Percentiles rank a stretch among this genome's conserved stretches.
phyloP scores from a whole-genome alignment of 2,113 vertebrate species.

The Semnornis frantzii region DNA sequence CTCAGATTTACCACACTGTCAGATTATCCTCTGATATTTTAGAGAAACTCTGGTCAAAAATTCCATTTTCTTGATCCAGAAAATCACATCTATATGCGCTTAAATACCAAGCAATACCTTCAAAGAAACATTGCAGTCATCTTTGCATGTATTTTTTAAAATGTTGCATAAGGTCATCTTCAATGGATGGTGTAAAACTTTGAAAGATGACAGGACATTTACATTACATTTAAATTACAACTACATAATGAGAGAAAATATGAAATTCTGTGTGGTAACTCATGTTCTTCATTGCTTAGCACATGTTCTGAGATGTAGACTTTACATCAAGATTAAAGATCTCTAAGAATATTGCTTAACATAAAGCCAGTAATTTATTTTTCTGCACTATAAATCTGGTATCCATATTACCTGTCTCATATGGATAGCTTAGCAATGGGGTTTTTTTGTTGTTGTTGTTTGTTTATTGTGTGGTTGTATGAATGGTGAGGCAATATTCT shows the following conservation, averaged over 20 bases:
- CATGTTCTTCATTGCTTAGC: not conserved
- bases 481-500: not conserved
- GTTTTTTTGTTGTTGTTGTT: not conserved
- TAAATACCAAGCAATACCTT: not conserved
- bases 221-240: not conserved
- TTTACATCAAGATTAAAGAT: not conserved
- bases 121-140: not conserved
- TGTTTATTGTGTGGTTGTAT: not conserved
- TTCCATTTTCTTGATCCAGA: not conserved
- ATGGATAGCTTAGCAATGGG: not conserved
- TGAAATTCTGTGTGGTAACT: not conserved
- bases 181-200: not conserved
- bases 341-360: not conserved
- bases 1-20: not conserved
- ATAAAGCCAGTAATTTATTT: not conserved
- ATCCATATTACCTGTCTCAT: not conserved
- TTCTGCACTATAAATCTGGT: not conserved
- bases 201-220: not conserved
- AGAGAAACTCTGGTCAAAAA: not conserved
- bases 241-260: not conserved
- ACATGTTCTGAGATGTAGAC: not conserved
- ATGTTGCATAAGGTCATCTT: not conserved
- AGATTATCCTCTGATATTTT: not conserved
- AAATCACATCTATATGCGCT: not conserved
- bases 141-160: not conserved